Percentiles rank a stretch among this genome's conserved stretches.
These are phyloP conservation scores for Cyrtodaria siliqua DNA, from an alignment of 2,888 invertebrate genomes.

Conservation along the genomic window DNA sequence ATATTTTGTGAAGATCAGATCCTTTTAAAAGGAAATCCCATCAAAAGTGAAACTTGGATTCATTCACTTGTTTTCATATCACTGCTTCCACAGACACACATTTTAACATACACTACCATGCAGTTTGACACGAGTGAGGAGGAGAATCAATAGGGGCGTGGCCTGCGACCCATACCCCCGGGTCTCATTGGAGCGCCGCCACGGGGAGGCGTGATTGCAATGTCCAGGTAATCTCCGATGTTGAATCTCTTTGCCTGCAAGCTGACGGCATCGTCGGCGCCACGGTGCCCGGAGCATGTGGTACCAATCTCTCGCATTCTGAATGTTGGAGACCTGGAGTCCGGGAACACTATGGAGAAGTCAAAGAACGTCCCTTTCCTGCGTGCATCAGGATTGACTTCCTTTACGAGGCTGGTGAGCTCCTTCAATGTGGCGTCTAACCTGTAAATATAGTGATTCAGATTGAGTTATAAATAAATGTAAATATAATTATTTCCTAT, in stretches of 20 bases:
- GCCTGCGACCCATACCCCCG: conserved; percentile 60
- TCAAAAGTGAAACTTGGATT: too few relatives aligned
- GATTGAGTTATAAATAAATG: too few relatives aligned
- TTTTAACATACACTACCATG: too few relatives aligned
- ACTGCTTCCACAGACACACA: too few relatives aligned
- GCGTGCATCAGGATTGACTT: conserved; percentile 98
- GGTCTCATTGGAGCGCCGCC: conserved; percentile 65
- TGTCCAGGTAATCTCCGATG: conserved; percentile 99
- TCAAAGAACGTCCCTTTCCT: conserved; percentile 98
- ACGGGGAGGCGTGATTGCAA: conserved; percentile 90
- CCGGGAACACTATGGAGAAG: conserved; percentile 92
- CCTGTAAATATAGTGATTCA: too few relatives aligned
- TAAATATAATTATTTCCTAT: too few relatives aligned
- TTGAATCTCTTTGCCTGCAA: conserved; percentile 92
- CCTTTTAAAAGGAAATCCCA: too few relatives aligned
- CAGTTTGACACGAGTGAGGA: too few relatives aligned
- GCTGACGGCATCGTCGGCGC: conserved; percentile 97
- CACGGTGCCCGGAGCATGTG: conserved; percentile 95
- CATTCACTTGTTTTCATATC: too few relatives aligned
- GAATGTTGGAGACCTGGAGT: conserved; percentile 84
- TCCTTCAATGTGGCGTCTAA: conserved; percentile 97
- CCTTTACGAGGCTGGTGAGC: conserved; percentile 97
- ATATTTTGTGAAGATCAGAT: too few relatives aligned
- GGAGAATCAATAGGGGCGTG: conserved; percentile 67
- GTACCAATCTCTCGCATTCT: conserved; percentile 97